phyloP scores from a whole-genome alignment of 2,888 invertebrate genomes.

The Oscheius sp. region DNA sequence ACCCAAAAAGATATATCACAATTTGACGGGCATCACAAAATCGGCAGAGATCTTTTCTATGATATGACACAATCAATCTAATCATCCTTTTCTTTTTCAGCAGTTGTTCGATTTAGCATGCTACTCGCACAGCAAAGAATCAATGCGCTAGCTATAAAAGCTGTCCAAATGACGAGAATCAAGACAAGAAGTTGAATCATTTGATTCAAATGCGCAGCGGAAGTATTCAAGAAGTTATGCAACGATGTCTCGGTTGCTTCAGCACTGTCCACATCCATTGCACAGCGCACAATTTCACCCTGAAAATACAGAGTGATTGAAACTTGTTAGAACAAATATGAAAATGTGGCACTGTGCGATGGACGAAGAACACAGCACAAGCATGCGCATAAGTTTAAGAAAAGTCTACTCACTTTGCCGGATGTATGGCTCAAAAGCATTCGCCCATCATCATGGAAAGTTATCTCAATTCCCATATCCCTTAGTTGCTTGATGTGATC shows the following conservation, averaged over 20 bases:
- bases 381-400: not conserved
- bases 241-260: not conserved
- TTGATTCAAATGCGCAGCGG: constrained; percentile 15
- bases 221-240: constrained; percentile 9
- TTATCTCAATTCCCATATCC: constrained; percentile 93
- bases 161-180: constrained; percentile 26
- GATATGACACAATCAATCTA: too few relatives aligned
- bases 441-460: constrained; percentile 86
- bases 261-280: constrained; percentile 39
- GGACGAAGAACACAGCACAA: not conserved
- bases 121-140: constrained; percentile 9
- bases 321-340: not conserved
- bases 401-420: not conserved
- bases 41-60: too few relatives aligned
- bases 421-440: constrained; percentile 85
- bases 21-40: constrained; percentile 11
- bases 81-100: not conserved
- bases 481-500: constrained; percentile 86
- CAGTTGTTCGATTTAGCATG: not conserved
- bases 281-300: constrained; percentile 49
- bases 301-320: constrained; percentile 31
- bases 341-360: constrained; percentile 8
- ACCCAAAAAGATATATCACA: not conserved
- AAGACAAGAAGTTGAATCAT: constrained; percentile 26
- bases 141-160: constrained; percentile 25